Percentiles rank a stretch among this genome's conserved stretches.
phyloP scores from a whole-genome alignment of 1,140 invertebrate genomes.

The Drosophila orosa region DNA sequence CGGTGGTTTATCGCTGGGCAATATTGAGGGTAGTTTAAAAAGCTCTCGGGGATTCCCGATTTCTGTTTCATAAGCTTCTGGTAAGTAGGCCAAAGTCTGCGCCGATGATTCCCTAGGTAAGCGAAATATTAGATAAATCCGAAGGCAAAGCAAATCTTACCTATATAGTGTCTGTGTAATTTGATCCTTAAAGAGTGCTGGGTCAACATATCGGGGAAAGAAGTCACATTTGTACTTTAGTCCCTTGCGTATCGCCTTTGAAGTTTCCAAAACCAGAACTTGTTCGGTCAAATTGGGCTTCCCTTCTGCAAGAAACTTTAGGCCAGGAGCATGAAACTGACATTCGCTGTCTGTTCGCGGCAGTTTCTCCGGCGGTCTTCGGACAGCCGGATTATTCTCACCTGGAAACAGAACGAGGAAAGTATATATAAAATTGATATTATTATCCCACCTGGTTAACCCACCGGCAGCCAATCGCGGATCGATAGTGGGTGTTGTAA shows the following conservation, averaged over 20 bases:
- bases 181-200: constrained; percentile 51
- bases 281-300: constrained; percentile 22
- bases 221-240: constrained; percentile 59
- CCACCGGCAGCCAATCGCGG: constrained; percentile 8
- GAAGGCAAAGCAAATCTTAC: constrained; percentile 18
- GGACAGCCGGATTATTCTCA: constrained; percentile 7
- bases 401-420: not conserved
- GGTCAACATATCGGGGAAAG: constrained; percentile 46
- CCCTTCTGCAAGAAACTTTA: constrained; percentile 37
- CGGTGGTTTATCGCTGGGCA: constrained; percentile 62
- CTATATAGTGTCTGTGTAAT: constrained; percentile 75
- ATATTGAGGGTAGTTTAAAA: constrained; percentile 58
- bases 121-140: too few relatives aligned
- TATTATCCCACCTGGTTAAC: not conserved
- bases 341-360: constrained; percentile 67
- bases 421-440: too few relatives aligned
- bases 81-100: constrained; percentile 90
- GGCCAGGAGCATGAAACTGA: constrained; percentile 50
- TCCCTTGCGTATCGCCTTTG: constrained; percentile 29
- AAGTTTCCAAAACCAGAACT: constrained; percentile 44
- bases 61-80: constrained; percentile 83
- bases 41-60: constrained; percentile 55
- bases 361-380: constrained; percentile 37
- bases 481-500: not conserved
- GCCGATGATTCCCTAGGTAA: constrained; percentile 87